Percentiles rank a stretch among this genome's conserved stretches.
These are phyloP conservation scores for Herminia tarsipennalis DNA, from an alignment of 2,888 invertebrate genomes.

Conservation along the genomic window DNA sequence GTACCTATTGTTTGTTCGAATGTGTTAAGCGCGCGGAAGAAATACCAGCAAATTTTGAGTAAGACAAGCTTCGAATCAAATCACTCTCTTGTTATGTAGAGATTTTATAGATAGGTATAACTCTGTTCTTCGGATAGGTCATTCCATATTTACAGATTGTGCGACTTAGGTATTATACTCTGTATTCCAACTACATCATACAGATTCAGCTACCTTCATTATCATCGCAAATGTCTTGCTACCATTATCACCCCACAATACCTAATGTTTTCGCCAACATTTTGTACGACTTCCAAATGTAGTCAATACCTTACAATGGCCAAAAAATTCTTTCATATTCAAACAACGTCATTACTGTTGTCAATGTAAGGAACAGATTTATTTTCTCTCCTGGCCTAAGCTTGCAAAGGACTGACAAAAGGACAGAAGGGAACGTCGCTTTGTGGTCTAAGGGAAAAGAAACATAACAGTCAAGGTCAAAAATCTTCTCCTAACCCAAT, in stretches of 20 bases:
- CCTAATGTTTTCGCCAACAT: neutral
- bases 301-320: slow-evolving; percentile 3
- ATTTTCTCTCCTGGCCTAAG: slow-evolving; percentile 44
- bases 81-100: too few species aligned
- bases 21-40: too few species aligned
- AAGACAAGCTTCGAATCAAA: too few species aligned
- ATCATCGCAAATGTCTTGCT: slow-evolving; percentile 2
- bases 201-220: slow-evolving; percentile 1
- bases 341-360: slow-evolving; percentile 53
- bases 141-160: too few species aligned
- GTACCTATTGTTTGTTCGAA: too few species aligned
- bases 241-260: slow-evolving; percentile 1
- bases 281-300: slow-evolving; percentile 7
- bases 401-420: slow-evolving; percentile 38
- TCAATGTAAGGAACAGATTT: slow-evolving; percentile 51
- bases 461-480: neutral
- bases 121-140: too few species aligned
- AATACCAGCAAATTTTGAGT: too few species aligned
- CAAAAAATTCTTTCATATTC: slow-evolving; percentile 37
- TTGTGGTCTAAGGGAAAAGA: slow-evolving; percentile 18
- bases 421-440: slow-evolving; percentile 32
- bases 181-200: neutral
- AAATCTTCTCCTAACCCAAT: neutral
- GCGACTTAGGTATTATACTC: too few species aligned
- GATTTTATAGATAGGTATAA: too few species aligned